phyloP scores from a whole-genome alignment of 2,113 vertebrate species.

The Tylochromis polylepis region DNA sequence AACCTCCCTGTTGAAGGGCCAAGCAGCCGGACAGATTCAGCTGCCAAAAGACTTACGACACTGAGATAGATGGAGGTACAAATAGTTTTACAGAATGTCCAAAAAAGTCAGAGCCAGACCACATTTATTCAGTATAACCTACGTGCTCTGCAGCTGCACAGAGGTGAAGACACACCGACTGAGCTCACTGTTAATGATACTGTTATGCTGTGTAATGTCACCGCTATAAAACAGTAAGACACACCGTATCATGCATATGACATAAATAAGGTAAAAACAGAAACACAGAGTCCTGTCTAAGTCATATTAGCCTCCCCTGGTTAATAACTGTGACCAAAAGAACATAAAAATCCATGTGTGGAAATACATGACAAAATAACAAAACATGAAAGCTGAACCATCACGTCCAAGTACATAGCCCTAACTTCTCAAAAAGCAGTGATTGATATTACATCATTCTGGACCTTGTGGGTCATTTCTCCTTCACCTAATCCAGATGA shows the following conservation, averaged over 20 bases:
- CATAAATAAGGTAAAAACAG: constrained; percentile 14
- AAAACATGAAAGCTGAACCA: neutral
- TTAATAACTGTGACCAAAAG: constrained; percentile 20
- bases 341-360: neutral
- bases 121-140: constrained; percentile 30
- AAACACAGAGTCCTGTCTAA: neutral
- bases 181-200: constrained; percentile 39
- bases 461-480: constrained; percentile 14
- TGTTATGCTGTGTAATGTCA: neutral
- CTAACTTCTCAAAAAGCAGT: constrained; percentile 4
- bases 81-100: constrained; percentile 35
- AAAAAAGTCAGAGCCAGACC: constrained; percentile 30
- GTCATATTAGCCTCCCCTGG: neutral
- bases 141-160: constrained; percentile 33
- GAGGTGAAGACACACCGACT: constrained; percentile 34
- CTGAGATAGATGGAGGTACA: constrained; percentile 42
- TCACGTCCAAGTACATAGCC: constrained; percentile 11
- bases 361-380: neutral
- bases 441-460: constrained; percentile 28
- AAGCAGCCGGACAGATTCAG: constrained; percentile 35
- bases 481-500: constrained; percentile 18
- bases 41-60: constrained; percentile 38
- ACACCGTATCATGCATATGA: constrained; percentile 25
- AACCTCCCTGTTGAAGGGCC: constrained; percentile 18
- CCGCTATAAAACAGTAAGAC: neutral